Percentiles rank a stretch among this genome's conserved stretches.
Conservation (phyloP, 2,113 vertebrate genomes). For the Bubo scandiacus region DNA sequence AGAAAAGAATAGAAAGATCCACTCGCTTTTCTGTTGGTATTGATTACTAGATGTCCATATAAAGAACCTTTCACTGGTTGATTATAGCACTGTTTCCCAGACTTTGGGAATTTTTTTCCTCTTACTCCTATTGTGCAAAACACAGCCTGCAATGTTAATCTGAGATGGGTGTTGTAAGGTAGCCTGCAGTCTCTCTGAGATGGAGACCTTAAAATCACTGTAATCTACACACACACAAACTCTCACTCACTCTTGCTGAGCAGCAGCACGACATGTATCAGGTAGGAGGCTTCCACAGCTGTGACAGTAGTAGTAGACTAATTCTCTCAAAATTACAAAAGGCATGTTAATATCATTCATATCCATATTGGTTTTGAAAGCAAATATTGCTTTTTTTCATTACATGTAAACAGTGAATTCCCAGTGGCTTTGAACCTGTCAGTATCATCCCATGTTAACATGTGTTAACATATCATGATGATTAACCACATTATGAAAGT, state of each 20-base stretch:
- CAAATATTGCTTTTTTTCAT: neutral
- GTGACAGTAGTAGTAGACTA: neutral
- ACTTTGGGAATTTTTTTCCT: neutral
- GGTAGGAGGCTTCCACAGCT: neutral
- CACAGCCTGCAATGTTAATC: neutral
- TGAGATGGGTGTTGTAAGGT: neutral
- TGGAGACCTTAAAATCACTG: neutral
- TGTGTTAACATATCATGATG: neutral
- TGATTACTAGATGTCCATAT: rapidly evolving
- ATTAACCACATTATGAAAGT: neutral
- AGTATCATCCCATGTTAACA: neutral
- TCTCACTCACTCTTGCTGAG: neutral
- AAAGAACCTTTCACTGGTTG: neutral
- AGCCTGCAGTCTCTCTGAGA: neutral
- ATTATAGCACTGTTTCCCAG: neutral
- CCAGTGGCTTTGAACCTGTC: neutral
- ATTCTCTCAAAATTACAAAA: neutral
- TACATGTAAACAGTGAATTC: neutral
- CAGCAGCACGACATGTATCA: neutral
- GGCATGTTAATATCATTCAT: neutral
- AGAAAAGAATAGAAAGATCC: neutral
- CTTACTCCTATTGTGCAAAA: neutral
- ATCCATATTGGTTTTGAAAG: neutral
- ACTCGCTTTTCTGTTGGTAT: neutral
- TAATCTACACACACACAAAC: neutral